Conservation (phyloP, 2,888 invertebrate genomes). For the Prenolepis imparis region DNA sequence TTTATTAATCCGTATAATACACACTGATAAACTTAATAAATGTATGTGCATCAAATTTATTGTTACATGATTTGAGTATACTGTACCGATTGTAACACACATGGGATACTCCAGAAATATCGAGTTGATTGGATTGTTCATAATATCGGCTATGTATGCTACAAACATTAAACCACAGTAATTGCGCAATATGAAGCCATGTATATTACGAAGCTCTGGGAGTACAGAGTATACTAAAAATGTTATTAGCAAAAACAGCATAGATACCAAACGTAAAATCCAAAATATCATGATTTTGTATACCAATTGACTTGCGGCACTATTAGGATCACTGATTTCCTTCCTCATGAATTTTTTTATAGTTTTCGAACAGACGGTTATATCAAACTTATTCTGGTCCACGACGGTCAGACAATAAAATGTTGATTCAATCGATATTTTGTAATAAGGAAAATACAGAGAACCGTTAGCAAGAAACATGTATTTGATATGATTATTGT, state of each 20-base stretch:
- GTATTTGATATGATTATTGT: constrained; percentile 54
- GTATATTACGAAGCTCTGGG: constrained; percentile 83
- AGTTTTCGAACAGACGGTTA: constrained; percentile 70
- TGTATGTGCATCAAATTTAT: neutral
- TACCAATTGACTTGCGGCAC: constrained; percentile 70
- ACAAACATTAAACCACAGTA: constrained; percentile 79
- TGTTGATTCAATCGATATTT: neutral
- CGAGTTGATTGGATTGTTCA: constrained; percentile 61
- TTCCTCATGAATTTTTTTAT: neutral
- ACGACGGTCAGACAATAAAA: constrained; percentile 74
- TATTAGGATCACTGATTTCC: no score
- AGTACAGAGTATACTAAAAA: constrained; percentile 81
- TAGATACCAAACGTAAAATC: constrained; percentile 72
- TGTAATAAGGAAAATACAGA: constrained; percentile 50
- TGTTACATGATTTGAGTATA: neutral
- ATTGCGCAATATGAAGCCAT: constrained; percentile 81
- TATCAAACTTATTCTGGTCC: constrained; percentile 43
- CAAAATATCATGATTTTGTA: constrained; percentile 72
- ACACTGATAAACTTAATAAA: neutral
- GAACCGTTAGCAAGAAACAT: constrained; percentile 75
- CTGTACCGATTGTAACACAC: constrained; percentile 76
- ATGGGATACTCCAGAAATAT: constrained; percentile 53
- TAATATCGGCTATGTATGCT: constrained; percentile 76
- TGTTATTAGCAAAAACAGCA: constrained; percentile 81
- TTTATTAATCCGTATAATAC: neutral